phyloP scores from a whole-genome alignment of 2,888 invertebrate species.

The Coenonympha glycerion region DNA sequence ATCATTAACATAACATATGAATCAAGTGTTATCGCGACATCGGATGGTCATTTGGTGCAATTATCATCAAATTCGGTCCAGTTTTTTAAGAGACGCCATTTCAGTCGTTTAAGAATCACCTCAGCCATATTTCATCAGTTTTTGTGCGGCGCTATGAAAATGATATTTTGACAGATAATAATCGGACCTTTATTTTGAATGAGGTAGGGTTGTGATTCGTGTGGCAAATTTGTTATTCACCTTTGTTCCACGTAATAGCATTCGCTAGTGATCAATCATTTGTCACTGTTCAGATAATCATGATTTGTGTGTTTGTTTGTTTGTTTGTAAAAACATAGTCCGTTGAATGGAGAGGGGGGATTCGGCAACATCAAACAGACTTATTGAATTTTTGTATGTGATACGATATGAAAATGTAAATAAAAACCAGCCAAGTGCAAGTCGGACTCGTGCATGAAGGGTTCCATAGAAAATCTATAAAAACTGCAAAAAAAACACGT shows the following conservation, averaged over 20 bases:
- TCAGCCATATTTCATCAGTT: constrained; percentile 30
- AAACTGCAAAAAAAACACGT: too few species aligned
- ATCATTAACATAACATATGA: constrained; percentile 18
- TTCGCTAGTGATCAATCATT: constrained; percentile 40
- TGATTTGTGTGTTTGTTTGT: constrained; percentile 41
- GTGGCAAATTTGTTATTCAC: constrained; percentile 18
- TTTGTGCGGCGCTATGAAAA: constrained; percentile 20
- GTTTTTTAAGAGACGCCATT: constrained; percentile 24
- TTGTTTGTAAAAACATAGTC: constrained; percentile 35
- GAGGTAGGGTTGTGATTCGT: constrained; percentile 18
- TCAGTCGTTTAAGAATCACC: constrained; percentile 28
- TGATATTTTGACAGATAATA: not conserved
- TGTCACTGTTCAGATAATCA: constrained; percentile 38
- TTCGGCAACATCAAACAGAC: constrained; percentile 18
- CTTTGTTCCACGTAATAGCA: constrained; percentile 34
- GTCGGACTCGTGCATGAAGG: too few species aligned
- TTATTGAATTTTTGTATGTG: constrained; percentile 22
- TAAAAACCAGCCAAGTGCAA: constrained; percentile 19
- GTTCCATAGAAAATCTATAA: too few species aligned
- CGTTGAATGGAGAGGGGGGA: constrained; percentile 27
- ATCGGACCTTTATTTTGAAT: constrained; percentile 12
- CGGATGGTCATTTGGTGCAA: constrained; percentile 24
- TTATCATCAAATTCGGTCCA: constrained; percentile 29
- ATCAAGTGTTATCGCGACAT: constrained; percentile 25
- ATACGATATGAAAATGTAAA: constrained; percentile 19